A percentile compares a stretch with the other conserved stretches of the same genome.
phyloP scores from a whole-genome alignment of 92 coral and sea anemone species.

The Virgularia gustaviana region DNA sequence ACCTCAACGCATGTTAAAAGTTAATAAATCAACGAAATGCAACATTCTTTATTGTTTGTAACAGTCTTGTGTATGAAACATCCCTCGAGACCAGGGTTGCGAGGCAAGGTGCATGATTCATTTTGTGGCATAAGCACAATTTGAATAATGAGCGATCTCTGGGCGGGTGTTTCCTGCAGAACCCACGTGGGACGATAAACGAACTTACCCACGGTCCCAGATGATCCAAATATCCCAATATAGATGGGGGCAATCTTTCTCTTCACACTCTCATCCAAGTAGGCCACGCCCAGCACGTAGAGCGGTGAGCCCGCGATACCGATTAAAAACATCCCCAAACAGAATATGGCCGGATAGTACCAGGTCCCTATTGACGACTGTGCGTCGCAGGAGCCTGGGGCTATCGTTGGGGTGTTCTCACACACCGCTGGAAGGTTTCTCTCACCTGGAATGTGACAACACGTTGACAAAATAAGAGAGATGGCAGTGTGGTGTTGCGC shows the following conservation, averaged over 20 bases:
- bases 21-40: no score
- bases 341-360: constrained; percentile 58
- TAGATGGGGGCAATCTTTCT: constrained; percentile 62
- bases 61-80: no score
- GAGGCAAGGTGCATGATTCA: no score
- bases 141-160: no score
- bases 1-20: no score
- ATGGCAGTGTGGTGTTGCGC: not conserved
- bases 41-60: no score
- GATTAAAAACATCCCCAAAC: constrained; percentile 62
- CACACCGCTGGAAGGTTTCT: constrained; percentile 17
- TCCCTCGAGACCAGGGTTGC: no score
- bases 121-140: no score
- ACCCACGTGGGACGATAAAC: no score
- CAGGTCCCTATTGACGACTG: constrained; percentile 15
- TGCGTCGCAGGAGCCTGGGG: constrained; percentile 12
- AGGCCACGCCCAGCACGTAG: constrained; percentile 60
- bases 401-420: not conserved
- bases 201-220: constrained; percentile 62
- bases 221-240: constrained; percentile 58
- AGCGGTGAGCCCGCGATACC: constrained; percentile 64
- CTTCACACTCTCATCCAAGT: constrained; percentile 71
- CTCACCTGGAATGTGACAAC: constrained; percentile 11
- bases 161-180: no score
- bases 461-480: not conserved